A percentile compares a stretch with the other conserved stretches of the same genome.
Evolutionary conservation across 92 coral and sea anemone genomes (phyloP).

Genomic region (Umimayanthus chanpuru): DNA sequence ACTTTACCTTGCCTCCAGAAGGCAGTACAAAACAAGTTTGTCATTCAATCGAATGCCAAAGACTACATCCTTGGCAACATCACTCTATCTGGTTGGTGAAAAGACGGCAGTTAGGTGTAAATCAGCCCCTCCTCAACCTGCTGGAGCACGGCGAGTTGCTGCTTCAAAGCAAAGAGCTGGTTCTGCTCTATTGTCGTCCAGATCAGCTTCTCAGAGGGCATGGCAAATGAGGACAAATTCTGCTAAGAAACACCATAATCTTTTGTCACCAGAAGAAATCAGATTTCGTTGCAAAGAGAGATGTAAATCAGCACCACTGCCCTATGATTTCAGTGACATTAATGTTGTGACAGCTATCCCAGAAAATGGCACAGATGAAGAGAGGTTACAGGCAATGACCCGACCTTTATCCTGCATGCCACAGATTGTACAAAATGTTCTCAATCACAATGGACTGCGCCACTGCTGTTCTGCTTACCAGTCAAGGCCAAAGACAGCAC

Average conservation of each 20-base stretch:
- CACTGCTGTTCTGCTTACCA: conserved; percentile 89
- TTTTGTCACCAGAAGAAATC: conserved; percentile 76
- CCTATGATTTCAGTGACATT: conserved; percentile 76
- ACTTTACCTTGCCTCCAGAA: conserved; percentile 18
- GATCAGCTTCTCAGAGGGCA: conserved; percentile 80
- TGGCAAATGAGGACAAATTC: conserved; percentile 83
- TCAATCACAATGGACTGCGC: conserved; percentile 78
- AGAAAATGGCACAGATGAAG: conserved; percentile 68
- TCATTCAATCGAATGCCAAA: neutral
- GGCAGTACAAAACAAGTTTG: conserved; percentile 10
- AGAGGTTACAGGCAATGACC: conserved; percentile 75
- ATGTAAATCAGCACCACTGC: conserved; percentile 90
- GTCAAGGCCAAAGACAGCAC: conserved; percentile 61
- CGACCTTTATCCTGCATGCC: conserved; percentile 90
- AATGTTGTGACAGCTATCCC: conserved; percentile 71
- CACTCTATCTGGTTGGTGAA: conserved; percentile 58
- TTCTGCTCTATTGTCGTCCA: conserved; percentile 43
- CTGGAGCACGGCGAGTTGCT: conserved; percentile 55
- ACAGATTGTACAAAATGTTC: conserved; percentile 81
- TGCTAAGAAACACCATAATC: conserved; percentile 66
- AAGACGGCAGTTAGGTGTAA: conserved; percentile 66
- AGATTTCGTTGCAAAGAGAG: conserved; percentile 60
- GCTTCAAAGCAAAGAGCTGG: conserved; percentile 49
- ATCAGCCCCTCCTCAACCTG: conserved; percentile 80
- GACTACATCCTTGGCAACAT: conserved; percentile 55